Evolutionary conservation across 1,140 invertebrate genomes (phyloP), one percentile per base, ranked within the genome.

Genomic region (Aphaenogaster ashmeadi): DNA sequence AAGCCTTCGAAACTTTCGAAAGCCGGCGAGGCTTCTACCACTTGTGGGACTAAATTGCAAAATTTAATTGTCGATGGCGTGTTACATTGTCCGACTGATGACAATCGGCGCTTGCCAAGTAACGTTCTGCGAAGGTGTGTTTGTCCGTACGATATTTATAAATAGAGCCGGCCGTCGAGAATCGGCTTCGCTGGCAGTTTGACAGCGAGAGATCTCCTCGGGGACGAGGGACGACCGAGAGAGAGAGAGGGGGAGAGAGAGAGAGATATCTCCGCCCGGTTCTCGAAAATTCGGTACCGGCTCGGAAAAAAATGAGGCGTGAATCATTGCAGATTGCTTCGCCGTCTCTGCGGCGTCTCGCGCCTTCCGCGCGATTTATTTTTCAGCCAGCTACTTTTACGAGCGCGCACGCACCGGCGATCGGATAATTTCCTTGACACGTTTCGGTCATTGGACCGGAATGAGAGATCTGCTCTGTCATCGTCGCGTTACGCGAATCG

Each of bases 71-170:
- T 41, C 9, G 79, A 33, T 36, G 21, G 21, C 62, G 36, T 21
- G 21, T 56, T 58, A 60, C 80, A 84, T 75, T 75, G 69, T 75
- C 27, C 41, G 15, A 11, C 38, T 36, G 80, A 74, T 84, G 67
- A 84, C 69, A 75, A 84, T 75, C 41, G 69, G 41, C 41, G 52
- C 13, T 33, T n/a, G 67, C 67, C 38, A 74, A 74, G n/a, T 38
- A 60, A 50, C 38, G 21, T 58, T 60, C 11, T 21, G 21, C 38
- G 36, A 33, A n/a, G 33, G 5, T 21, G 67, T 36, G 67, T 58
- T 75, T 58, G 50, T 47, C 79, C 36, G 80, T 72, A 72, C 80
- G 52, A 83, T 27, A 47, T 62, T 84, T 84, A 84, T 84, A 84
- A 84, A 84, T 84, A 84, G 80, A 83, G 15, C 18, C 41, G n/a